Evolutionary conservation across 1,140 invertebrate genomes (phyloP).

Genomic region (Druon quercuslanigerum): DNA sequence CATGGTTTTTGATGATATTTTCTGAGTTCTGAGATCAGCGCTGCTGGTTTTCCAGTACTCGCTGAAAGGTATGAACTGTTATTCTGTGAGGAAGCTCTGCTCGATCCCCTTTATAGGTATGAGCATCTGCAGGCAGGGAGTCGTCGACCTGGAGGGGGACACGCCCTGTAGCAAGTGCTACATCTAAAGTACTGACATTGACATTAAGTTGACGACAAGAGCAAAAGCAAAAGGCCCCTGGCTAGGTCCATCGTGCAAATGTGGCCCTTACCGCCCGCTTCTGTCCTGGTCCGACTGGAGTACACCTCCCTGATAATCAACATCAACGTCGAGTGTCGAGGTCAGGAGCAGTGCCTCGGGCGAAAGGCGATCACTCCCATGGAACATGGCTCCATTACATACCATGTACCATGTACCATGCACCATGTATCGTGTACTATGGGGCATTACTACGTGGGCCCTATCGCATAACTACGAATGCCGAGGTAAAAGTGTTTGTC

Average conservation of each 20-base stretch:
- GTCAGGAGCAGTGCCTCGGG: slow-evolving; percentile 48
- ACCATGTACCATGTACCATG: not conserved
- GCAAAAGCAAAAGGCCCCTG: slow-evolving; percentile 31
- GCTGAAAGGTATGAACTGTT: slow-evolving; percentile 62
- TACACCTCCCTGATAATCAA: slow-evolving; percentile 43
- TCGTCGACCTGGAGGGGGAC: slow-evolving; percentile 61
- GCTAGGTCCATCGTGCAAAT: slow-evolving; percentile 30
- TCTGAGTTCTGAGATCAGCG: slow-evolving; percentile 42
- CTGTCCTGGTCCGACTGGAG: slow-evolving; percentile 13
- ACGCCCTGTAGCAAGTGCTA: slow-evolving; percentile 55
- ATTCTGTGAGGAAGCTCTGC: slow-evolving; percentile 59
- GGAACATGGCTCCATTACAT: not conserved
- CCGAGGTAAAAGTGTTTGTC: slow-evolving; percentile 1
- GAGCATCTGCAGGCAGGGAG: slow-evolving; percentile 65
- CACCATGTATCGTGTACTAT: not conserved
- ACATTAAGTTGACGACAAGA: slow-evolving; percentile 58
- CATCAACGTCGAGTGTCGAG: slow-evolving; percentile 42
- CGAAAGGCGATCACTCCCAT: slow-evolving; percentile 42
- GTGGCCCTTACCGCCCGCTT: slow-evolving; percentile 38
- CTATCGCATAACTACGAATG: slow-evolving; percentile 22
- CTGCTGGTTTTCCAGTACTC: slow-evolving; percentile 66
- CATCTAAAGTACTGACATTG: slow-evolving; percentile 64
- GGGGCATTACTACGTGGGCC: not conserved
- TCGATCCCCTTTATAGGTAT: slow-evolving; percentile 67
- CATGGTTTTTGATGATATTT: slow-evolving; percentile 62